Conservation (phyloP, 2,113 vertebrate genomes). For the Sphyrna mokarran region DNA sequence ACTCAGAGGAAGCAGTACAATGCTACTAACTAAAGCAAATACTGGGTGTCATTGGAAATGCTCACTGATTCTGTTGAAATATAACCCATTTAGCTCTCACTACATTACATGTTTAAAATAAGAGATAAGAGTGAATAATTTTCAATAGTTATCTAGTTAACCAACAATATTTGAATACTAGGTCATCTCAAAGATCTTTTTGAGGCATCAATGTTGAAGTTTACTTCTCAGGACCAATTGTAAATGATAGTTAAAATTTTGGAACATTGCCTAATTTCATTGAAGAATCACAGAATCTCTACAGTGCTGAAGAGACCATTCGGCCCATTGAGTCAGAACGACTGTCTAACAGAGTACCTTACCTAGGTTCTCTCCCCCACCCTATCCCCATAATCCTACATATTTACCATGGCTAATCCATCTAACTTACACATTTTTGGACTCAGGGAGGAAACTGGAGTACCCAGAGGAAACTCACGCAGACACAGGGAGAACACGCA, state of each 20-base stretch:
- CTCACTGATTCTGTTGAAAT: not conserved
- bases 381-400: too few relatives aligned
- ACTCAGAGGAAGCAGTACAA: not conserved
- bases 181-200: not conserved
- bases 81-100: not conserved
- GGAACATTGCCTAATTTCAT: not conserved
- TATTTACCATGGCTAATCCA: too few relatives aligned
- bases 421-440: too few relatives aligned
- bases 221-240: not conserved
- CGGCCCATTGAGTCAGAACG: too few relatives aligned
- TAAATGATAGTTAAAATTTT: conserved; percentile 5
- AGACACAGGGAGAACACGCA: too few relatives aligned
- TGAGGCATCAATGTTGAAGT: not conserved
- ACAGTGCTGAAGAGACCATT: too few relatives aligned
- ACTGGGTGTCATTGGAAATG: not conserved
- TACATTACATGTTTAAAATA: not conserved
- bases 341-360: too few relatives aligned
- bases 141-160: not conserved
- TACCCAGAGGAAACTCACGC: too few relatives aligned
- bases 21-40: not conserved
- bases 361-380: too few relatives aligned
- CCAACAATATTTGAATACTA: not conserved
- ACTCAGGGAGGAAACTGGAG: too few relatives aligned
- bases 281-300: too few relatives aligned
- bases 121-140: not conserved